Evolutionary conservation across 2,888 invertebrate species (phyloP).

Genomic region (Podotricha telesiphe): DNA sequence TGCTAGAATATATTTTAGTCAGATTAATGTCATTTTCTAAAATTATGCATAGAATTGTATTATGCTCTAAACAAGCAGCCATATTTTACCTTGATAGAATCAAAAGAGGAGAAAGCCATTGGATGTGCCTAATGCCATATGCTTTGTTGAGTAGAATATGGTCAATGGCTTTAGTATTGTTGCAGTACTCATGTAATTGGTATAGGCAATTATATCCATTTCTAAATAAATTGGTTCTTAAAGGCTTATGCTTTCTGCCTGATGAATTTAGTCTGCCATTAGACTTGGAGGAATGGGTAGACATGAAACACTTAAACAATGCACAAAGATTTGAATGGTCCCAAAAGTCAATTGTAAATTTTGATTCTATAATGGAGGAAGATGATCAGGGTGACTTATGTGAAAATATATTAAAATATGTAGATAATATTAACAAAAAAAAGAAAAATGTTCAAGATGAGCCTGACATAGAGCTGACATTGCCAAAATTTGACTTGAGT

Average conservation of each 20-base stretch:
- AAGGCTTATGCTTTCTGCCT: constrained; percentile 79
- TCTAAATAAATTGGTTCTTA: constrained; percentile 62
- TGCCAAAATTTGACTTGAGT: constrained; percentile 29
- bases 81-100: constrained; percentile 80
- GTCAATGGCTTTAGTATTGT: constrained; percentile 73
- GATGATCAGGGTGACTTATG: constrained; percentile 58
- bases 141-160: constrained; percentile 82
- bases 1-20: constrained; percentile 82
- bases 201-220: constrained; percentile 73
- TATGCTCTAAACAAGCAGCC: constrained; percentile 75
- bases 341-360: constrained; percentile 53
- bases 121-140: constrained; percentile 82
- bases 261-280: constrained; percentile 68
- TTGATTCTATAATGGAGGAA: constrained; percentile 52
- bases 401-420: constrained; percentile 67
- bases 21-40: constrained; percentile 82
- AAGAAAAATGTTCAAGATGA: constrained; percentile 41
- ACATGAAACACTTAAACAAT: constrained; percentile 73
- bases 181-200: constrained; percentile 78
- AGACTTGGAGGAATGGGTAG: constrained; percentile 76
- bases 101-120: constrained; percentile 81
- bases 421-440: constrained; percentile 59
- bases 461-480: constrained; percentile 31
- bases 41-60: constrained; percentile 77
- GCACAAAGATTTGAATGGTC: constrained; percentile 70